Evolutionary conservation across 2,797 vertebrate genomes (phyloP).

Genomic region (Cuniculus paca): DNA sequence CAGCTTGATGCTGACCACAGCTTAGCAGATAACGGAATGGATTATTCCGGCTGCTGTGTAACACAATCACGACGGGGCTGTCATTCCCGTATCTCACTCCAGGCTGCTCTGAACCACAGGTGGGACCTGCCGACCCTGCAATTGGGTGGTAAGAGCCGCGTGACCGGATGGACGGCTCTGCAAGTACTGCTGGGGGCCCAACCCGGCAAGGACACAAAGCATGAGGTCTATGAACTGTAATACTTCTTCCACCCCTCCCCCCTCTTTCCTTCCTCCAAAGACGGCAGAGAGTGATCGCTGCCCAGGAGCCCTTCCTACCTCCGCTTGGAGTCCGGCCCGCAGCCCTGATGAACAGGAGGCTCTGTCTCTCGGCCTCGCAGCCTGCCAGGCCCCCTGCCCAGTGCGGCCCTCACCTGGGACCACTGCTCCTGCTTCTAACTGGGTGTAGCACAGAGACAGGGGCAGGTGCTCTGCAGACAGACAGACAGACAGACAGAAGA

Average conservation of each 20-base stretch:
- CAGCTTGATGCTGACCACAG: background rate
- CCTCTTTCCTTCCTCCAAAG: background rate
- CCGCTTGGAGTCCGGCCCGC: background rate
- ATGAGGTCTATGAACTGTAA: no score
- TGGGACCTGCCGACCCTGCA: background rate
- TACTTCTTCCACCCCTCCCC: no score
- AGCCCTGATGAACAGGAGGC: background rate
- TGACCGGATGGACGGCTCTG: background rate
- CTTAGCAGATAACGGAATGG: background rate
- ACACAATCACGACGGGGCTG: background rate
- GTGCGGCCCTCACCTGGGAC: background rate
- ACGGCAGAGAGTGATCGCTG: background rate
- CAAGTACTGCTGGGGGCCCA: background rate
- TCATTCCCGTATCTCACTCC: background rate
- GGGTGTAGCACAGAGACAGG: no score
- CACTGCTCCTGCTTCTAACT: background rate
- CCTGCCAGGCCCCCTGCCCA: background rate
- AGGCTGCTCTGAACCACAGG: background rate
- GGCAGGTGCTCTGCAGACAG: background rate
- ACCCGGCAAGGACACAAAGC: background rate
- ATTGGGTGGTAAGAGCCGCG: background rate
- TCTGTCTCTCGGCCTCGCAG: background rate
- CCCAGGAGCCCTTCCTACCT: rapidly evolving
- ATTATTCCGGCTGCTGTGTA: background rate
- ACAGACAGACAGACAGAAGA: background rate